Evolutionary conservation across 2,888 invertebrate genomes (phyloP).

Genomic region (Glaucopsyche alexis): DNA sequence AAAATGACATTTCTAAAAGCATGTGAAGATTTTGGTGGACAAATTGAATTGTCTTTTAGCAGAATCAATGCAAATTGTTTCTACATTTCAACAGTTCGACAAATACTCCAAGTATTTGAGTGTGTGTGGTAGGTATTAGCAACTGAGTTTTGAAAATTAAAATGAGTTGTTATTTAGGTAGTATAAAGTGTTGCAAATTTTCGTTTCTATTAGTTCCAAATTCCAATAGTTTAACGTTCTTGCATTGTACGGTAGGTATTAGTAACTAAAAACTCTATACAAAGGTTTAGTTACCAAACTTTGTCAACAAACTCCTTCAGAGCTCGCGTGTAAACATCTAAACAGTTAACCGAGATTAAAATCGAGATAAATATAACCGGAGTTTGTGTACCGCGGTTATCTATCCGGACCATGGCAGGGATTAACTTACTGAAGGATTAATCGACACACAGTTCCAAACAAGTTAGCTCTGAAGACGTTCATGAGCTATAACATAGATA

Average conservation of each 20-base stretch:
- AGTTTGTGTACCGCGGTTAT: constrained; percentile 4
- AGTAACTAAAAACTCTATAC: too few species aligned
- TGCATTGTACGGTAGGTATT: too few species aligned
- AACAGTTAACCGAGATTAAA: constrained; percentile 17
- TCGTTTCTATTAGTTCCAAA: too few species aligned
- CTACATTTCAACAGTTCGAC: too few species aligned
- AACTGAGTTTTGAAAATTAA: too few species aligned
- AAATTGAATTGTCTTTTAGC: not conserved
- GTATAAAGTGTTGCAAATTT: too few species aligned
- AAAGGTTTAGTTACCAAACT: not conserved
- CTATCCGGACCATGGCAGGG: not conserved
- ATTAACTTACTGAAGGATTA: constrained; percentile 23
- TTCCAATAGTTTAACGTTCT: too few species aligned
- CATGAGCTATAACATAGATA: not conserved
- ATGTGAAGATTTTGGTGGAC: not conserved
- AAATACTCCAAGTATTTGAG: too few species aligned
- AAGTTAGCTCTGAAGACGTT: not conserved
- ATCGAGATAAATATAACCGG: not conserved
- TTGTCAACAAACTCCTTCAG: not conserved
- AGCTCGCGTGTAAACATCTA: constrained; percentile 14
- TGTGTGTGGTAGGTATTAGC: too few species aligned
- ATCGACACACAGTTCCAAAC: constrained; percentile 2
- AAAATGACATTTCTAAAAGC: not conserved
- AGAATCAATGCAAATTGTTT: too few species aligned
- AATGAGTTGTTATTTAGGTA: too few species aligned